Base-by-base conservation (phyloP, 2,797 vertebrate genomes). In the Labroides dimidiatus region DNA sequence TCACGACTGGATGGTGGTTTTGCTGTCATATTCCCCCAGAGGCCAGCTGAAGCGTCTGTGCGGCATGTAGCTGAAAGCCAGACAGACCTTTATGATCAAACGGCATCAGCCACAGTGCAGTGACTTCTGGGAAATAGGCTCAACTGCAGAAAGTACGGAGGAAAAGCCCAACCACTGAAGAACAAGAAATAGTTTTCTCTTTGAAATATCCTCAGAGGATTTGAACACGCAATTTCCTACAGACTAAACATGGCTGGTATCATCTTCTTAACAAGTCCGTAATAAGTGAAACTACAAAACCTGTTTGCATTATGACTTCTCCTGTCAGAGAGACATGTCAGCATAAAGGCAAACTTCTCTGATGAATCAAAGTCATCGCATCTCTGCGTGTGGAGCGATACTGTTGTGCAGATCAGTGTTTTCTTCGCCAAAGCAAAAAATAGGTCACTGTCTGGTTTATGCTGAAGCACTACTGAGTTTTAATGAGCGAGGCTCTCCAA, bases 81-180 rank as follows among this genome's bases (percentile, higher is more conserved):
- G 78, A 62, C 56, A 83, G 76, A 84, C 78, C 84, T 85, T 87
- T 80, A 80, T 84, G 85, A 89, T 86, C 82, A 80, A 87, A 84
- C 23, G 0, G 54, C 75, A 80, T 73, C 66, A 78, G 69, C 76
- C 81, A 50, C 56, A 77, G 69, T 73, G 79, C 77, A 70, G 36
- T 77, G 59, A 68, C 78, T 85, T 86, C 75, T 69, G 73, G 81
- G 77, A 82, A 74, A 77, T 54, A 42, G 72, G 79, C 78, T 82
- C 60, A 72, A 62, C 54, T 82, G 54, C 66, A 79, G 49, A 77
- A 78, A 61, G 54, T 59, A 47, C 44, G 56, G 48, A 72, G 49
- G 55, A 69, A 48, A 75, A 82, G 52, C 42, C 42, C 55, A 74
- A 72, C 19, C 20, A 19, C 44, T 64, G 55, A 72, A 73, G 21